Percentiles rank a stretch among this genome's conserved stretches.
Conservation (phyloP, 1,140 invertebrate genomes). For the Ips nitidus region DNA sequence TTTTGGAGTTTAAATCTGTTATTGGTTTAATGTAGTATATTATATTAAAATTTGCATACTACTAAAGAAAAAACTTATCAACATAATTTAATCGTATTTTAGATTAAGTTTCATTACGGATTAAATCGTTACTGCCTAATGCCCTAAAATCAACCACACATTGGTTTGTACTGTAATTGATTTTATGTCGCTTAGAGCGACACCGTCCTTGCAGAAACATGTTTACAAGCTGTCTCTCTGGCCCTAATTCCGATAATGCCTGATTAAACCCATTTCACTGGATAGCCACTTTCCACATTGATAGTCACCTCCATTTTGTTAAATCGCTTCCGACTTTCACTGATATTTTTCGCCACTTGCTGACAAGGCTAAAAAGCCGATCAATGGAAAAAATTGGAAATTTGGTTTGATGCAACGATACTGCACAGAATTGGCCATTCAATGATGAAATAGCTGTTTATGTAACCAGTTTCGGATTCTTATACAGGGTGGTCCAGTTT, state of each 20-base stretch:
- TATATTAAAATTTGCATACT: too few species aligned
- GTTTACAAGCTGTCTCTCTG: slow-evolving; percentile 6
- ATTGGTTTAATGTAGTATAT: too few species aligned
- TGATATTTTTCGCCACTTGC: neutral
- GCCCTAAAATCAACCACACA: neutral
- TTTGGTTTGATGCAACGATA: too few species aligned
- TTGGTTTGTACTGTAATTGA: slow-evolving; percentile 5
- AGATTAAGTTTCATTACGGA: too few species aligned
- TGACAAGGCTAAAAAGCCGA: slow-evolving; percentile 3
- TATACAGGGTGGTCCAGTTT: too few species aligned
- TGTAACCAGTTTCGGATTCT: too few species aligned
- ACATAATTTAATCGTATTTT: too few species aligned
- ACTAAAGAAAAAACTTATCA: too few species aligned
- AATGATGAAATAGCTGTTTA: too few species aligned
- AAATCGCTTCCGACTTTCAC: neutral
- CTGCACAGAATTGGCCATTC: too few species aligned
- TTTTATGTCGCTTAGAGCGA: neutral
- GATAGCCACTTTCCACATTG: slow-evolving; percentile 11
- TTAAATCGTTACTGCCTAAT: neutral
- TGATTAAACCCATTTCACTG: slow-evolving; percentile 22
- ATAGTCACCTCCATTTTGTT: slow-evolving; percentile 13
- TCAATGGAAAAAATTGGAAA: neutral
- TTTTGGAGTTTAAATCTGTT: too few species aligned
- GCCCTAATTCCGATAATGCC: slow-evolving; percentile 17
- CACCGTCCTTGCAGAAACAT: slow-evolving; percentile 1